Base-by-base conservation (phyloP, 1,140 invertebrate species). In the Lutraria rhynchaena region DNA sequence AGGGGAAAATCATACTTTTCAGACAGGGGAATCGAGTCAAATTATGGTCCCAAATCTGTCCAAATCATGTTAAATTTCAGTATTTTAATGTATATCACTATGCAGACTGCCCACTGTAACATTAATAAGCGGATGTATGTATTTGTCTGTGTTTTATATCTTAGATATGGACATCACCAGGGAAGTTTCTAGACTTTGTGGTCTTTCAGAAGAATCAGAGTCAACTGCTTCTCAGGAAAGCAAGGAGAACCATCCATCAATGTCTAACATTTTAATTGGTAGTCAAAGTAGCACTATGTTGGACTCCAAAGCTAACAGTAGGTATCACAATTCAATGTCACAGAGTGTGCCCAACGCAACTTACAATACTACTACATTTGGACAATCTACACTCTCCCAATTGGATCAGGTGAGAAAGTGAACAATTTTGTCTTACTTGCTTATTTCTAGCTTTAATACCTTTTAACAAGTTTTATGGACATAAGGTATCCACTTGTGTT, bases 171-270 rank as follows among this genome's bases (percentile, higher is more conserved):
- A 67, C 4, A 5, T 67, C n/a, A 67, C 44, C 1, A 67, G 63
- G 27, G 44, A 67, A 13, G 31, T 3, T 1, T 22, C 41, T n/a
- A 15, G 49, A 17, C 17, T 5, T 53, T 19, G 29, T 22, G 17
- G 29, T 19, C 35, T 49, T 33, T 51, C 4, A 22, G 41, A 63
- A 44, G 57, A 63, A 22, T 44, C 22, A 19, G 24, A 49, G 46
- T n/a, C 55, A 13, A 31, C 17, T 31, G 24, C 15, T 35, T 33
- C 69, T 5, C 53, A 58, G 19, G 49, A 58, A 9, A 33, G 33
- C 27, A 71, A 55, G 37, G 53, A 57, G 19, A 55, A 71, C 49
- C 49, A 71, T 22, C 17, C 49, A 9, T 71, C 51, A 29, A 9
- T 22, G 27, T 61, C 37, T 41, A 41, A 41, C 15, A 41, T 7